These are phyloP conservation scores for Homarus gammarus DNA, from an alignment of 2,888 invertebrate genomes.

Conservation along the genomic window DNA sequence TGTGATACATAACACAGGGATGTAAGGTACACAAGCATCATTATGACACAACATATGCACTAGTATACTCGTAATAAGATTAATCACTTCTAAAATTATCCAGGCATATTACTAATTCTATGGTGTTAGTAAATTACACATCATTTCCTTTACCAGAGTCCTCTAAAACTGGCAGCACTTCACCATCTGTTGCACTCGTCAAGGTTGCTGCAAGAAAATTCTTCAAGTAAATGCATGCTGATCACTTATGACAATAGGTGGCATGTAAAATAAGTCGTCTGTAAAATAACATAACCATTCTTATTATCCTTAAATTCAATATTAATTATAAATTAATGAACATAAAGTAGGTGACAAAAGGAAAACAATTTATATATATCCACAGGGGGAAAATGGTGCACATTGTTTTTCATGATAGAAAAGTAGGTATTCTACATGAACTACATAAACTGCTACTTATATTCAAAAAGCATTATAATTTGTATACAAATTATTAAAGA, in stretches of 20 bases:
- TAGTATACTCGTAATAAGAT: no score
- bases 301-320: not conserved
- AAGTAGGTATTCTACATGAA: not conserved
- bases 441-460: not conserved
- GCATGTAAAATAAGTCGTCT: not conserved
- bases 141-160: slow-evolving; percentile 58
- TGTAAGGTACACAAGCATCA: no score
- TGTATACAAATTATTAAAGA: not conserved
- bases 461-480: not conserved
- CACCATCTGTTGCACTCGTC: slow-evolving; percentile 76
- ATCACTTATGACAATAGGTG: not conserved
- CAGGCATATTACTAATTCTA: slow-evolving; percentile 47
- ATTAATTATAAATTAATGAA: not conserved
- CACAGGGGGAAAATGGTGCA: no score
- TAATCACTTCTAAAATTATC: not conserved
- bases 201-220: slow-evolving; percentile 76
- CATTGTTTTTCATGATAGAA: no score
- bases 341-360: no score
- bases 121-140: slow-evolving; percentile 60
- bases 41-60: no score
- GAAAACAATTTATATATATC: no score
- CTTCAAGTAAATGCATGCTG: slow-evolving; percentile 31
- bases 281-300: not conserved
- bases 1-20: no score
- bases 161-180: slow-evolving; percentile 55